Conservation (phyloP, 2,888 invertebrate genomes). For the Boloria selene region DNA sequence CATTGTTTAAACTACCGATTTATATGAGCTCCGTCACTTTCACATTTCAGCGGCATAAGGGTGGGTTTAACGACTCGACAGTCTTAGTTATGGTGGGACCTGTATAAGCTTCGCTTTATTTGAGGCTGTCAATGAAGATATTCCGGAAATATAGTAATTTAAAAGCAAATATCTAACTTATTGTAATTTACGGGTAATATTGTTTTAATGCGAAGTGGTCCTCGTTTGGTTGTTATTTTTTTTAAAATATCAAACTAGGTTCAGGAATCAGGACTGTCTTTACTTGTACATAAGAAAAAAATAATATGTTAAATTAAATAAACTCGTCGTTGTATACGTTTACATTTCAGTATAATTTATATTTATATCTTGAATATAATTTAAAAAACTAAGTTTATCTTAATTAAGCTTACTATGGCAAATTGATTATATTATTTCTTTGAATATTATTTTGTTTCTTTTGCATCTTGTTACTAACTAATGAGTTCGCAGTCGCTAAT, state of each 20-base stretch:
- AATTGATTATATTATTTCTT: slow-evolving; percentile 2
- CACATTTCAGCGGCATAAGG: slow-evolving; percentile 29
- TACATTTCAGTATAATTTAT: no score
- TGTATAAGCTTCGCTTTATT: slow-evolving; percentile 59
- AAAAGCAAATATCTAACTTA: slow-evolving; percentile 29
- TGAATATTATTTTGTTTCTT: not conserved
- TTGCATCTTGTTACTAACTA: not conserved
- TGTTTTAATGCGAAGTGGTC: no score
- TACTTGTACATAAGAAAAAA: no score
- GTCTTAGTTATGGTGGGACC: slow-evolving; percentile 42
- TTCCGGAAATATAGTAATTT: slow-evolving; percentile 30
- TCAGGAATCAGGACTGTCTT: no score
- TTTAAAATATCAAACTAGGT: no score
- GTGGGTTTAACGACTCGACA: slow-evolving; percentile 52
- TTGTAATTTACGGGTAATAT: not conserved
- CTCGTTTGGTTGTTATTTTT: no score
- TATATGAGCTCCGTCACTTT: slow-evolving; percentile 39
- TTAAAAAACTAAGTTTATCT: no score
- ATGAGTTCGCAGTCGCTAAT: slow-evolving; percentile 13
- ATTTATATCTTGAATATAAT: no score
- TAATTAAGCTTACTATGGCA: no score
- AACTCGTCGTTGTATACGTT: no score
- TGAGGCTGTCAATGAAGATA: slow-evolving; percentile 63
- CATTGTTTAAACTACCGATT: slow-evolving; percentile 44
- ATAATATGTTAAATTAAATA: no score